A percentile compares a stretch with the other conserved stretches of the same genome.
Conservation (phyloP, 2,888 invertebrate genomes). For the Chouioia cunea region DNA sequence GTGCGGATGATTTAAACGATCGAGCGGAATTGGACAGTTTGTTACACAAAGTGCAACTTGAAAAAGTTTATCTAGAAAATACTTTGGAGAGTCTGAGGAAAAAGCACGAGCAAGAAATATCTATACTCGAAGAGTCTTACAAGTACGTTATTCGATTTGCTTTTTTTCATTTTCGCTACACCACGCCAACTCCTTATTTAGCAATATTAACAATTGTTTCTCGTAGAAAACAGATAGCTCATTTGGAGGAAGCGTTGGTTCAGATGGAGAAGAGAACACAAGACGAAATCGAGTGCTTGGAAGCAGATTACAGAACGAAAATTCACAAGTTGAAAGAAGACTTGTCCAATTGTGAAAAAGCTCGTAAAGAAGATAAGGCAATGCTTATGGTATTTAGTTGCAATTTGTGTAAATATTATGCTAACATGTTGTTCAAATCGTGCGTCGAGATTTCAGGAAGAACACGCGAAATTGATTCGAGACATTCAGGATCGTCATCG, state of each 20-base stretch:
- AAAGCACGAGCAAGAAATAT: conserved; percentile 61
- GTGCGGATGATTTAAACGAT: conserved; percentile 44
- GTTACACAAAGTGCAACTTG: conserved; percentile 56
- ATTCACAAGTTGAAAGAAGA: conserved; percentile 59
- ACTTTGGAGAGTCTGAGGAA: conserved; percentile 58
- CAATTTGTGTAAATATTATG: no score
- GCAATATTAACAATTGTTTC: no score
- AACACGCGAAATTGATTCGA: no score
- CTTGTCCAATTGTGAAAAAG: conserved; percentile 53
- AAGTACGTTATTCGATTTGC: conserved; percentile 52
- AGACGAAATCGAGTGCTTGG: conserved; percentile 57
- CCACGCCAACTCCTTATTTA: no score
- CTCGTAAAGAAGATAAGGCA: conserved; percentile 57
- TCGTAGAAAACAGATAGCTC: conserved; percentile 60
- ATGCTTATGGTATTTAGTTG: conserved; percentile 59
- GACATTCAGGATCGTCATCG: conserved; percentile 58
- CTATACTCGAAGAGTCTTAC: conserved; percentile 61
- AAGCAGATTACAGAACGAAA: conserved; percentile 57
- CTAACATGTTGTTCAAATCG: background rate
- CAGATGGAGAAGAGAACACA: conserved; percentile 58
- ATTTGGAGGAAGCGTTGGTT: conserved; percentile 55
- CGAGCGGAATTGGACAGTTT: conserved; percentile 51
- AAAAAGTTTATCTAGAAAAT: conserved; percentile 60
- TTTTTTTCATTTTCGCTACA: conserved; percentile 7
- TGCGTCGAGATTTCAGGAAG: conserved; percentile 2